Conservation (phyloP, 2,797 vertebrate species). For the Echeneis naucrates region DNA sequence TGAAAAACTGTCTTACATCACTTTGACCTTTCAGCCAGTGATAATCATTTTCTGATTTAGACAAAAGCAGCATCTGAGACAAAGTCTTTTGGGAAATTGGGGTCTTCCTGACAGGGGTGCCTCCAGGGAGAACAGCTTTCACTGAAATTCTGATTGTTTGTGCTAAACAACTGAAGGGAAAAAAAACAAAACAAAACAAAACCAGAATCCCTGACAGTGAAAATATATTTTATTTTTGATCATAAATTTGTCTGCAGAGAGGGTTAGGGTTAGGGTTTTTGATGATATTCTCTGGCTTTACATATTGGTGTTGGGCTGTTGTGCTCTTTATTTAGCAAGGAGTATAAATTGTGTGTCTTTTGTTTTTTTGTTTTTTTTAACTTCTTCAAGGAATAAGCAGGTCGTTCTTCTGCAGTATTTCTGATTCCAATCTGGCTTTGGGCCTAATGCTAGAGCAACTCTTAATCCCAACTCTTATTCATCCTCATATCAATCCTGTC, state of each 20-base stretch:
- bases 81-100: slow-evolving; percentile 41
- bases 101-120: slow-evolving; percentile 22
- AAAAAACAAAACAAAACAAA: slow-evolving; percentile 1
- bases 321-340: slow-evolving; percentile 38
- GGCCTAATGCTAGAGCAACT: slow-evolving; percentile 48
- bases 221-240: slow-evolving; percentile 16
- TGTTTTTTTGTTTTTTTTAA: slow-evolving; percentile 31
- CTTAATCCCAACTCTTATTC: slow-evolving; percentile 43
- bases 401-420: slow-evolving; percentile 62
- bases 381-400: slow-evolving; percentile 52
- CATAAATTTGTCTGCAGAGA: slow-evolving; percentile 14
- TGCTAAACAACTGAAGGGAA: slow-evolving; percentile 1
- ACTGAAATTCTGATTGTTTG: slow-evolving; percentile 21
- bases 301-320: slow-evolving; percentile 36
- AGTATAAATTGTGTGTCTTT: slow-evolving; percentile 56
- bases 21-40: slow-evolving; percentile 54
- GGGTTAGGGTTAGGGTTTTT: slow-evolving; percentile 37
- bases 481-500: slow-evolving; percentile 25
- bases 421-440: slow-evolving; percentile 47
- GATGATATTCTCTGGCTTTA: slow-evolving; percentile 29
- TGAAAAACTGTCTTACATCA: slow-evolving; percentile 5
- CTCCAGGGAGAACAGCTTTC: slow-evolving; percentile 35
- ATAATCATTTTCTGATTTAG: slow-evolving; percentile 59
- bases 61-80: slow-evolving; percentile 55
- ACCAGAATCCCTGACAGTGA: slow-evolving; percentile 1